Evolutionary conservation across 2,113 vertebrate genomes (phyloP).

Genomic region (Alligator mississippiensis): DNA sequence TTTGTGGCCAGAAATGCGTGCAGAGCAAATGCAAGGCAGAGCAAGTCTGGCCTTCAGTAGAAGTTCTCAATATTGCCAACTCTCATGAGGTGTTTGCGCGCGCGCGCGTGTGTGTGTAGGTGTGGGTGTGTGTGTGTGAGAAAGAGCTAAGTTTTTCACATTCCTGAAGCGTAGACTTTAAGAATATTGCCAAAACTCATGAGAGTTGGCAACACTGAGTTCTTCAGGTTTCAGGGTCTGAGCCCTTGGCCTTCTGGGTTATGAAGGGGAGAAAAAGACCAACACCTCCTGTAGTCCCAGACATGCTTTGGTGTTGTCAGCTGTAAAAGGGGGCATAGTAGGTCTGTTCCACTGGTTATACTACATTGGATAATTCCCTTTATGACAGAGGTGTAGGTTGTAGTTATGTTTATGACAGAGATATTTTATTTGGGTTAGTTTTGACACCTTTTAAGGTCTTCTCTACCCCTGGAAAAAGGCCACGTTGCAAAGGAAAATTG

Average conservation of each 20-base stretch:
- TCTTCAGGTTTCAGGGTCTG: not conserved
- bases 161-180: no score
- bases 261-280: not conserved
- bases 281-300: not conserved
- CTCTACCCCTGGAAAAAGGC: not conserved
- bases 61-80: not conserved
- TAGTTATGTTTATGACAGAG: no score
- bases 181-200: no score
- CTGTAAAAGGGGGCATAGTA: not conserved
- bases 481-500: fast-evolving
- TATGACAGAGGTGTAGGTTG: not conserved
- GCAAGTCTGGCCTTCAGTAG: not conserved
- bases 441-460: not conserved
- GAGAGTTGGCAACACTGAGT: not conserved
- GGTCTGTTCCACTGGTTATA: not conserved
- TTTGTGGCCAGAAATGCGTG: not conserved
- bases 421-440: not conserved
- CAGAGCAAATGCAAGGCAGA: not conserved
- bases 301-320: not conserved
- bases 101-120: no score
- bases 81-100: no score
- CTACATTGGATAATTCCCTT: not conserved
- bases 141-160: no score
- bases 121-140: no score
- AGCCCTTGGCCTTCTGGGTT: not conserved